These are phyloP conservation scores for Scarus forsteni DNA, from an alignment of 2,797 vertebrate species.

Conservation along the genomic window DNA sequence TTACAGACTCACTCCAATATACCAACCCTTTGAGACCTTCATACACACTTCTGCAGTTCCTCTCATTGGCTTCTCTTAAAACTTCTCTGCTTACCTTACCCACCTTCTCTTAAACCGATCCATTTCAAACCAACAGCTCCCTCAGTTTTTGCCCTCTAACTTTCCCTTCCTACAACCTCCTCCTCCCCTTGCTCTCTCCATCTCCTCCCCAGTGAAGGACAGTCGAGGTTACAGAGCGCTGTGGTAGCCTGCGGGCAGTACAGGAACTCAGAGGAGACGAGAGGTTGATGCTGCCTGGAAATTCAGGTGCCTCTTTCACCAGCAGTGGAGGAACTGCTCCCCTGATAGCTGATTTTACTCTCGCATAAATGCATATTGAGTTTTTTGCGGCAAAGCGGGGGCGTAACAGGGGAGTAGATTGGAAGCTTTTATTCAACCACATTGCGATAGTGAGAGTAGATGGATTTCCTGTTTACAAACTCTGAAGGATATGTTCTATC, in stretches of 20 bases:
- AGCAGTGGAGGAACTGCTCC: not conserved
- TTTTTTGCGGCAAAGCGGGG: not conserved
- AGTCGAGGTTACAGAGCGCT: slow-evolving; percentile 41
- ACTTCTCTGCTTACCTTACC: not conserved
- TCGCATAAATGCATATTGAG: slow-evolving; percentile 10
- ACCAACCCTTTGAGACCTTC: no score
- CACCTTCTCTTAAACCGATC: slow-evolving; percentile 13
- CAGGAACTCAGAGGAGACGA: slow-evolving; percentile 19
- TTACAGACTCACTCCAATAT: no score
- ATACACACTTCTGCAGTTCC: no score
- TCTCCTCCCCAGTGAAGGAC: slow-evolving; percentile 48
- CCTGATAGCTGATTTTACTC: slow-evolving; percentile 9
- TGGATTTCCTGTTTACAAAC: slow-evolving; percentile 7
- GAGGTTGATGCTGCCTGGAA: slow-evolving; percentile 24
- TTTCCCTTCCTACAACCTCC: slow-evolving; percentile 16
- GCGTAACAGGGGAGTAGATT: not conserved
- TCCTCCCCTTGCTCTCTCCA: not conserved
- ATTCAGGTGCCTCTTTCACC: slow-evolving; percentile 7
- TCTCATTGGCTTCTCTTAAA: slow-evolving; percentile 11
- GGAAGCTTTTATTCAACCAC: not conserved
- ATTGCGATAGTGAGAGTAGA: not conserved
- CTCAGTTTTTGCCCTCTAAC: slow-evolving; percentile 8
- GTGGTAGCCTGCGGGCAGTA: slow-evolving; percentile 46
- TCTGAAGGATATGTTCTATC: not conserved
- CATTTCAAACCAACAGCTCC: slow-evolving; percentile 9